Percentiles rank a stretch among this genome's conserved stretches.
Conservation (phyloP, 2,888 invertebrate genomes). For the Muscina levida region DNA sequence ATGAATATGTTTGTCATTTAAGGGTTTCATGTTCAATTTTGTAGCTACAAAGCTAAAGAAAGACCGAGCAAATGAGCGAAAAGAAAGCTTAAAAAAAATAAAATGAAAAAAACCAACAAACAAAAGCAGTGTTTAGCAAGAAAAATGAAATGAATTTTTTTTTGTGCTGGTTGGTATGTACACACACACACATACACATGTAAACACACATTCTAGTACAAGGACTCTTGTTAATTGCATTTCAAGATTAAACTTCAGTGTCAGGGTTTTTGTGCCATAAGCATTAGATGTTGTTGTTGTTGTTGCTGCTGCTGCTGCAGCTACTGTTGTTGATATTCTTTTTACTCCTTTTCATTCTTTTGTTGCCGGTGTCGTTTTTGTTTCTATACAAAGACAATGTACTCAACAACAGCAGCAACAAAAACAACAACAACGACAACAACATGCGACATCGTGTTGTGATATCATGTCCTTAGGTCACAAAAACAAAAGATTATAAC, state of each 20-base stretch:
- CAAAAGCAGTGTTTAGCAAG: slow-evolving; percentile 48
- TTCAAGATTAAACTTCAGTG: slow-evolving; percentile 67
- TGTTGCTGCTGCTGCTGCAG: slow-evolving; percentile 9
- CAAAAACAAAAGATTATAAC: slow-evolving; percentile 59
- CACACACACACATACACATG: not conserved
- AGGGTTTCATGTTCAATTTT: slow-evolving; percentile 52
- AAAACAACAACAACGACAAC: not conserved
- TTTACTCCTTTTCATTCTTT: slow-evolving; percentile 6
- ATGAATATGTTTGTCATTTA: slow-evolving; percentile 57
- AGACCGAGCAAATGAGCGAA: slow-evolving; percentile 17
- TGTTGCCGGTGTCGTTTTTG: slow-evolving; percentile 13
- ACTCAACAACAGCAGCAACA: slow-evolving; percentile 23
- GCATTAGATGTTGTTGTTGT: slow-evolving; percentile 53
- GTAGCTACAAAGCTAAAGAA: slow-evolving; percentile 30
- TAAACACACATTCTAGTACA: slow-evolving; percentile 4
- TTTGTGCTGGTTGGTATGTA: not conserved
- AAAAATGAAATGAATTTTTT: slow-evolving; percentile 34
- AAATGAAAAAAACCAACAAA: not conserved
- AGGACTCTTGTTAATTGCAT: slow-evolving; percentile 66
- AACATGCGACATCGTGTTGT: slow-evolving; percentile 60
- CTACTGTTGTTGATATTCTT: slow-evolving; percentile 43
- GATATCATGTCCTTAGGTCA: slow-evolving; percentile 65
- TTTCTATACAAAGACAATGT: slow-evolving; percentile 49
- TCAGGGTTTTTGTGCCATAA: slow-evolving; percentile 65
- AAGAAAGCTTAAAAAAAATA: not conserved